A percentile compares a stretch with the other conserved stretches of the same genome.
phyloP scores from a whole-genome alignment of 2,113 vertebrate species.

The Salminus brasiliensis region DNA sequence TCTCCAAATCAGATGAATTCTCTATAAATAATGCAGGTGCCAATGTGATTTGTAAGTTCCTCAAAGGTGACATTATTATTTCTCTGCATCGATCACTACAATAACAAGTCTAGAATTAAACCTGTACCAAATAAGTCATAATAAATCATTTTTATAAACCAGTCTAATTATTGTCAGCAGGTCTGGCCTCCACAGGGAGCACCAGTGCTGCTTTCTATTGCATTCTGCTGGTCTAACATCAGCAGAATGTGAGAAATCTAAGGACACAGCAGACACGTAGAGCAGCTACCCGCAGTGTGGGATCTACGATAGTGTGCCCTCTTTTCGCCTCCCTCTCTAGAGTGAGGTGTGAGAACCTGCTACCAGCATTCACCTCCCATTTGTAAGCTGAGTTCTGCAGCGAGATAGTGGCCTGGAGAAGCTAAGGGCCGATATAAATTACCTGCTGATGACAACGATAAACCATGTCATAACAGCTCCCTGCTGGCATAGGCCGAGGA shows the following conservation, averaged over 20 bases:
- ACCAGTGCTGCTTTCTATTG: too few species aligned
- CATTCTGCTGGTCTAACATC: neutral
- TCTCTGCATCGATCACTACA: too few species aligned
- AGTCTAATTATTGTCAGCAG: too few species aligned
- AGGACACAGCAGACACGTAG: conserved; percentile 25
- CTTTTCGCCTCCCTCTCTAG: conserved; percentile 57
- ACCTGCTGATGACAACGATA: conserved; percentile 78
- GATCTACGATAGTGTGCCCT: conserved; percentile 70
- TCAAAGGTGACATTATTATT: neutral
- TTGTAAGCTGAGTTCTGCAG: conserved; percentile 75
- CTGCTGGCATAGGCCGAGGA: conserved; percentile 66
- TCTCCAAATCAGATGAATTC: neutral
- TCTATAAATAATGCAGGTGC: conserved; percentile 9
- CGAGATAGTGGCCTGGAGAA: conserved; percentile 71
- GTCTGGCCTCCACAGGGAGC: too few species aligned
- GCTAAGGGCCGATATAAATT: conserved; percentile 81
- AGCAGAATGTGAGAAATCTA: neutral
- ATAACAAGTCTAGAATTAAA: too few species aligned
- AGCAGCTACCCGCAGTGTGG: conserved; percentile 72
- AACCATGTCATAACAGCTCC: conserved; percentile 81
- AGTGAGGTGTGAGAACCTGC: conserved; percentile 78
- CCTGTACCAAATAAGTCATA: too few species aligned
- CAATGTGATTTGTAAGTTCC: neutral
- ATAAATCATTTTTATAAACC: too few species aligned
- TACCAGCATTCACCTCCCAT: conserved; percentile 76